Conservation (phyloP, 2,113 vertebrate species). For the Mionectes macconnelli region DNA sequence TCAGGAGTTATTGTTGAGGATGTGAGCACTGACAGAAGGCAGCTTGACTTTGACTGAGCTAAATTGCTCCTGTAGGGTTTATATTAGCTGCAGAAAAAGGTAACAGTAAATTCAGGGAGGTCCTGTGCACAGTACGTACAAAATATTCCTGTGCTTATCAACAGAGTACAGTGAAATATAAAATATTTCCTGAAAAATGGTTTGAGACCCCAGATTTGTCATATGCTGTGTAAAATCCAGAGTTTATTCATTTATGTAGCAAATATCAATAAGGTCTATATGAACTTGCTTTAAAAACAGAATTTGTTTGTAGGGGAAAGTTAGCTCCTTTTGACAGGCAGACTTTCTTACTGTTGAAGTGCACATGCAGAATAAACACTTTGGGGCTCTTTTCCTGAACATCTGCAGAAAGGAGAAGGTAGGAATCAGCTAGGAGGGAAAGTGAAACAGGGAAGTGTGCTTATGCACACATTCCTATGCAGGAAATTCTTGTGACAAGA, state of each 20-base stretch:
- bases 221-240: not conserved
- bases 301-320: not conserved
- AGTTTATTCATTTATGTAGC: not conserved
- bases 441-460: not conserved
- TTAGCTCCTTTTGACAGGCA: not conserved
- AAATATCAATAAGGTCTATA: not conserved
- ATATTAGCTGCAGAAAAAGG: not conserved
- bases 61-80: constrained; percentile 6
- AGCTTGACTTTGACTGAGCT: constrained; percentile 49
- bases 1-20: constrained; percentile 35
- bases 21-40: constrained; percentile 1
- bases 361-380: not conserved
- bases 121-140: not conserved
- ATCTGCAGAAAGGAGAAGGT: not conserved
- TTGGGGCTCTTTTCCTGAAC: not conserved
- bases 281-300: not conserved
- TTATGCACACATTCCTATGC: not conserved
- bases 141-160: not conserved
- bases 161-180: constrained; percentile 11
- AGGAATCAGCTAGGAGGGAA: not conserved
- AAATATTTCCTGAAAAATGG: not conserved
- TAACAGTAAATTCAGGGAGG: not conserved
- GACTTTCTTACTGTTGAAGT: not conserved
- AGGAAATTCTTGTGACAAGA: not conserved
- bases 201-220: not conserved